Percentiles rank a stretch among this genome's conserved stretches.
Conservation (phyloP, 1,140 invertebrate species). For the Heliothis virescens region DNA sequence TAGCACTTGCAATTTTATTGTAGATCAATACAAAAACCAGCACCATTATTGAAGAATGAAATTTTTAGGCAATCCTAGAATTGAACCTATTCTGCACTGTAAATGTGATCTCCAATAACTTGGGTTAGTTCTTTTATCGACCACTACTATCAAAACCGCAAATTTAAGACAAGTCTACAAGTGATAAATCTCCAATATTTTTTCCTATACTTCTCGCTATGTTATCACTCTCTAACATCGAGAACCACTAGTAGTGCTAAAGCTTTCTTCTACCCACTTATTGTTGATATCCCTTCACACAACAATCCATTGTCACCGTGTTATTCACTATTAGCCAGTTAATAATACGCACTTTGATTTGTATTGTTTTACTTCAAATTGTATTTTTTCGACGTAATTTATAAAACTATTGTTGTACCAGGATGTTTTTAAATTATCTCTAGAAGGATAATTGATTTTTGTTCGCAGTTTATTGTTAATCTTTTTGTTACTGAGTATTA, state of each 20-base stretch:
- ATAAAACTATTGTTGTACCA: background rate
- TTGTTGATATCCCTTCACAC: conserved; percentile 51
- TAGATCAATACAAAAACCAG: too few relatives aligned
- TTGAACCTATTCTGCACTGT: too few relatives aligned
- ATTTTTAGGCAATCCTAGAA: too few relatives aligned
- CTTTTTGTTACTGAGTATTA: background rate
- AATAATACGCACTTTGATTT: conserved; percentile 46
- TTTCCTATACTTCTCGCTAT: background rate
- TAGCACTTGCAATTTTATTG: too few relatives aligned
- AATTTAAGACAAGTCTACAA: too few relatives aligned
- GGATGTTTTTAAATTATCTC: background rate
- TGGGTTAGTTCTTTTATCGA: too few relatives aligned
- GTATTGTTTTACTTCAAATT: conserved; percentile 39
- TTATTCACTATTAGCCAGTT: conserved; percentile 35
- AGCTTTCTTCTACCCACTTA: conserved; percentile 43
- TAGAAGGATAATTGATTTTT: background rate
- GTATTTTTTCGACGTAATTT: conserved; percentile 18
- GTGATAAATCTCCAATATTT: background rate
- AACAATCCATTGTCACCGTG: conserved; percentile 54
- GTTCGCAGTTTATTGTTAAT: background rate
- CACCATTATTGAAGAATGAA: too few relatives aligned
- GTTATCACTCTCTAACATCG: background rate
- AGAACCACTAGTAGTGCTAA: conserved; percentile 10
- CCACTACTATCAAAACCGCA: too few relatives aligned
- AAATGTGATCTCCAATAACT: too few relatives aligned